Percentiles rank a stretch among this genome's conserved stretches.
phyloP scores from a whole-genome alignment of 1,140 invertebrate species.

The Pectinophora gossypiella region DNA sequence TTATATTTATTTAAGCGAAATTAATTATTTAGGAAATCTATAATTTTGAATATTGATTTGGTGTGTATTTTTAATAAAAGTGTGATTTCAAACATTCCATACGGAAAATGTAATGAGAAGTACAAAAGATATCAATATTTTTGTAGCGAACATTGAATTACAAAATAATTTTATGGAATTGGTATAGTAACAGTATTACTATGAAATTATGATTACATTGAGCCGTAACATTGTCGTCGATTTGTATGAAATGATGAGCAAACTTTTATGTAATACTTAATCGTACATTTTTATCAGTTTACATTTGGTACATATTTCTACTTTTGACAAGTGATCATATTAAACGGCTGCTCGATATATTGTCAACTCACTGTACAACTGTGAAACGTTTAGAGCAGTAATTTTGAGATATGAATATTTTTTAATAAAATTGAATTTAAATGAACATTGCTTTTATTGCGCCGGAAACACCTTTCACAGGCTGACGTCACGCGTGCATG shows the following conservation, averaged over 20 bases:
- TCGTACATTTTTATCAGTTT: slow-evolving; percentile 44
- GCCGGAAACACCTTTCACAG: slow-evolving; percentile 1
- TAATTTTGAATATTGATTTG: slow-evolving; percentile 41
- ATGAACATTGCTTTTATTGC: slow-evolving; percentile 38
- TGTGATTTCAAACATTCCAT: slow-evolving; percentile 72
- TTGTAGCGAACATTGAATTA: slow-evolving; percentile 54
- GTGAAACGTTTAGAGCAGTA: slow-evolving; percentile 33
- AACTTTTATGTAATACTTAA: background rate
- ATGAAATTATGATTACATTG: slow-evolving; percentile 46
- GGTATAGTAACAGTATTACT: slow-evolving; percentile 59
- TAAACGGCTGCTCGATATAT: slow-evolving; percentile 36
- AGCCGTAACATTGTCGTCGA: slow-evolving; percentile 35
- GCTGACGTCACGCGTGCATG: too few relatives aligned
- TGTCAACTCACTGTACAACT: slow-evolving; percentile 14
- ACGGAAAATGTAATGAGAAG: slow-evolving; percentile 64
- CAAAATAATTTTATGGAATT: slow-evolving; percentile 48
- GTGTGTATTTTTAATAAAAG: slow-evolving; percentile 52
- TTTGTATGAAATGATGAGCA: slow-evolving; percentile 32
- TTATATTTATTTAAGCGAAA: slow-evolving; percentile 59
- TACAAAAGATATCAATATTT: slow-evolving; percentile 72
- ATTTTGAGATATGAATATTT: slow-evolving; percentile 63
- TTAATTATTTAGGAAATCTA: slow-evolving; percentile 42
- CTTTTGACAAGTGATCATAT: slow-evolving; percentile 40
- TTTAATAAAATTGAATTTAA: slow-evolving; percentile 68
- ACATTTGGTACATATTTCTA: slow-evolving; percentile 49